These are phyloP conservation scores for Notocelia uddmanniana DNA, from an alignment of 2,888 invertebrate species.

Conservation along the genomic window DNA sequence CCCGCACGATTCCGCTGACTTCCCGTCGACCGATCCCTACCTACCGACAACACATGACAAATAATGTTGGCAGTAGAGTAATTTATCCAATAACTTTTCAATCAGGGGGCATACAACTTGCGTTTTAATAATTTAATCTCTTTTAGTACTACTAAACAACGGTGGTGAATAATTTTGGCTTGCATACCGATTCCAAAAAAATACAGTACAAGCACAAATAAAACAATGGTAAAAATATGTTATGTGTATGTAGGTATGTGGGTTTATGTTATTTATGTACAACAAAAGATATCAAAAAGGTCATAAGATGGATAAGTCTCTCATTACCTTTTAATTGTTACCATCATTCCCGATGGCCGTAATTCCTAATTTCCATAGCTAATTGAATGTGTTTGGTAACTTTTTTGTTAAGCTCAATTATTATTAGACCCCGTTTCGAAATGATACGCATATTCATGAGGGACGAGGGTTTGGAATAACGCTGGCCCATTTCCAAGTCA, in stretches of 20 bases:
- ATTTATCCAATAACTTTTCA: neutral
- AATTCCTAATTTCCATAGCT: too few species aligned
- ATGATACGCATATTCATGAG: slow-evolving; percentile 28
- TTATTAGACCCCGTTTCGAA: slow-evolving; percentile 19
- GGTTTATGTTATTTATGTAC: too few species aligned
- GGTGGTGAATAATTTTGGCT: too few species aligned
- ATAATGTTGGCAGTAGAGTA: slow-evolving; percentile 16
- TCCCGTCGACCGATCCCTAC: slow-evolving; percentile 54
- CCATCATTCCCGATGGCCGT: too few species aligned
- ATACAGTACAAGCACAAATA: too few species aligned
- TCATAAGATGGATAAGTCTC: too few species aligned
- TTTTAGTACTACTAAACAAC: neutral
- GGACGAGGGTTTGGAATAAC: slow-evolving; percentile 6
- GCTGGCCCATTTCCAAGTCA: slow-evolving; percentile 33
- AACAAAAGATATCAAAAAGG: too few species aligned
- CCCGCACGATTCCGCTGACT: slow-evolving; percentile 62
- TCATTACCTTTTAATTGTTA: too few species aligned
- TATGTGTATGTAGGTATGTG: too few species aligned
- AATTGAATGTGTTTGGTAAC: neutral
- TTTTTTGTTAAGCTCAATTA: slow-evolving; percentile 11
- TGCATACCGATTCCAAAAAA: too few species aligned
- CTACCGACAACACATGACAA: slow-evolving; percentile 38
- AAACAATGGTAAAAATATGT: too few species aligned
- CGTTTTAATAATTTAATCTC: neutral
- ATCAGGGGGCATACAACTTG: neutral